Conservation (phyloP, 2,113 vertebrate species). For the Megaceryle torquata region DNA sequence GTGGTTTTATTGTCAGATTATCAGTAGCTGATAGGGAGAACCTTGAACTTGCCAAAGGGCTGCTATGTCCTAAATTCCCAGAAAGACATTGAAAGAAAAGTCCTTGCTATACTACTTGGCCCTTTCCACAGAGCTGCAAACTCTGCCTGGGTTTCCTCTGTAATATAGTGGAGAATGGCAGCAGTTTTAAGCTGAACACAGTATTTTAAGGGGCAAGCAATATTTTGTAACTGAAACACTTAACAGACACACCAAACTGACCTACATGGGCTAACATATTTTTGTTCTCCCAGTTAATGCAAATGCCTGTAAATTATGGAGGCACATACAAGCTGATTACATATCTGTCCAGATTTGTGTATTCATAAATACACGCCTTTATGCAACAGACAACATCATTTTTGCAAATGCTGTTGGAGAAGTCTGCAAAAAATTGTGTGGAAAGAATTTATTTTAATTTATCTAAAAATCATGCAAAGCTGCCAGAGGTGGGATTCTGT, state of each 20-base stretch:
- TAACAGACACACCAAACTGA: not conserved
- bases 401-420: constrained; percentile 4
- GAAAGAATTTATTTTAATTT: constrained; percentile 9
- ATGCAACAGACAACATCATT: not conserved
- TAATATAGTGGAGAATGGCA: not conserved
- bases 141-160: not conserved
- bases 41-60: not conserved
- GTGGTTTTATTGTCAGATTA: not conserved
- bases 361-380: not conserved
- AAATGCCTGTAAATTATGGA: not conserved
- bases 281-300: not conserved
- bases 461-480: not conserved
- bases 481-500: not conserved
- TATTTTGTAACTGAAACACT: not conserved
- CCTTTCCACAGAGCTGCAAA: not conserved
- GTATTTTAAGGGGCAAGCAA: not conserved
- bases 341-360: not conserved
- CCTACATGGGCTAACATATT: not conserved
- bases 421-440: not conserved
- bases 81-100: not conserved
- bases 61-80: not conserved
- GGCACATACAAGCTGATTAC: not conserved
- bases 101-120: not conserved
- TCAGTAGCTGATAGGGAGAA: not conserved
- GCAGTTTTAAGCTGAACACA: not conserved